Conservation (phyloP, 2,797 vertebrate species). For the Muscicapa striata region DNA sequence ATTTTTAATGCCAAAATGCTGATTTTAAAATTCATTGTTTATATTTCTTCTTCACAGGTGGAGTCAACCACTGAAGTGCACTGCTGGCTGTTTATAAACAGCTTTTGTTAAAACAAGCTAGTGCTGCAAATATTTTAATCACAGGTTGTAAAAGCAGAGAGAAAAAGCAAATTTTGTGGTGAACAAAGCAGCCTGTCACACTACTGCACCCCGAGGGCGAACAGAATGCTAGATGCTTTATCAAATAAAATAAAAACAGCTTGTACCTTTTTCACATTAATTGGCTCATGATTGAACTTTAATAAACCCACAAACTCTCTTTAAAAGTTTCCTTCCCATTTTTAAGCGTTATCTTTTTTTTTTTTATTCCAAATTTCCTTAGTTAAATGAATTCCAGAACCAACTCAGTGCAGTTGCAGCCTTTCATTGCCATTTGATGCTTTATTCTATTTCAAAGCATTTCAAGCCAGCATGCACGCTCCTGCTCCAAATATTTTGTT, state of each 20-base stretch:
- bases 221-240: slow-evolving; percentile 11
- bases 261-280: slow-evolving; percentile 45
- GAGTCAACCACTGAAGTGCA: not conserved
- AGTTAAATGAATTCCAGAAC: not conserved
- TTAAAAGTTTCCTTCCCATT: slow-evolving; percentile 8
- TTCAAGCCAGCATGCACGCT: not conserved
- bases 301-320: slow-evolving; percentile 5
- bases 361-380: not conserved
- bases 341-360: not conserved
- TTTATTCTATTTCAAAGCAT: not conserved
- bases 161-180: not conserved
- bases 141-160: not conserved
- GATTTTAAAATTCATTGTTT: not conserved
- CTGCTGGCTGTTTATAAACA: not conserved
- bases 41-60: not conserved
- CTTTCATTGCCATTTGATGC: not conserved
- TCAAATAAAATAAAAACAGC: slow-evolving; percentile 34
- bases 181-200: slow-evolving; percentile 10
- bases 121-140: slow-evolving; percentile 28
- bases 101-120: slow-evolving; percentile 4
- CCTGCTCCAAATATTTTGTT: not conserved
- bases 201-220: not conserved
- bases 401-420: not conserved
- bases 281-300: slow-evolving; percentile 28
- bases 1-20: not conserved